Conservation (phyloP, 1,140 invertebrate genomes). For the Sitophilus oryzae region DNA sequence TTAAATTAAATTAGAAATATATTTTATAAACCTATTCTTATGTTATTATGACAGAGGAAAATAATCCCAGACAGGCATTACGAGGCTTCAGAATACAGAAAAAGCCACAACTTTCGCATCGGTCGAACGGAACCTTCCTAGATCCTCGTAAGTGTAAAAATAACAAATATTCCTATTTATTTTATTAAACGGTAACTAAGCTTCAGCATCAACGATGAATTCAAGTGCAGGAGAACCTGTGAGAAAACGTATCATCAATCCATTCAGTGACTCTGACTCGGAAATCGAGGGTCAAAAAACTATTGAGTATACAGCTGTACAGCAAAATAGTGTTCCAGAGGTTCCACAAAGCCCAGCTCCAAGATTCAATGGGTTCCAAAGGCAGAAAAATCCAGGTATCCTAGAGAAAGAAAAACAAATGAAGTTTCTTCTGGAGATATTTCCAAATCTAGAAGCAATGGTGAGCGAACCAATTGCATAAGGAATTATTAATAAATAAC, state of each 20-base stretch:
- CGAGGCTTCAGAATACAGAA: constrained; percentile 37
- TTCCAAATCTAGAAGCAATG: constrained; percentile 35
- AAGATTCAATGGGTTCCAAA: constrained; percentile 16
- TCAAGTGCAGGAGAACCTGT: neutral
- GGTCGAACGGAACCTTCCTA: constrained; percentile 15
- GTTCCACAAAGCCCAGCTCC: constrained; percentile 1
- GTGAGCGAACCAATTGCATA: constrained; percentile 28
- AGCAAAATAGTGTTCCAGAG: neutral
- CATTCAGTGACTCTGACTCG: constrained; percentile 38
- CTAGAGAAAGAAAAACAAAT: constrained; percentile 39
- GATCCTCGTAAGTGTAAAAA: constrained; percentile 30
- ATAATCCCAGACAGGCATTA: constrained; percentile 31
- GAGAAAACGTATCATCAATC: constrained; percentile 26
- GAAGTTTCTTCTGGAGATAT: constrained; percentile 37
- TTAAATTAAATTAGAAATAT: neutral
- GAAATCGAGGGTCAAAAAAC: constrained; percentile 30
- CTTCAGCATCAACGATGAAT: constrained; percentile 16
- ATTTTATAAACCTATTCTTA: neutral
- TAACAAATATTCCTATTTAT: constrained; percentile 5
- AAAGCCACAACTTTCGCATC: constrained; percentile 31
- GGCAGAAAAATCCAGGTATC: constrained; percentile 32
- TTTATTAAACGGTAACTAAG: too few species aligned
- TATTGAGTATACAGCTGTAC: neutral
- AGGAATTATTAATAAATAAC: too few species aligned
- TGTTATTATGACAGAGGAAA: constrained; percentile 28